Conservation (phyloP, 2,888 invertebrate species). For the Sussaba pulchella region DNA sequence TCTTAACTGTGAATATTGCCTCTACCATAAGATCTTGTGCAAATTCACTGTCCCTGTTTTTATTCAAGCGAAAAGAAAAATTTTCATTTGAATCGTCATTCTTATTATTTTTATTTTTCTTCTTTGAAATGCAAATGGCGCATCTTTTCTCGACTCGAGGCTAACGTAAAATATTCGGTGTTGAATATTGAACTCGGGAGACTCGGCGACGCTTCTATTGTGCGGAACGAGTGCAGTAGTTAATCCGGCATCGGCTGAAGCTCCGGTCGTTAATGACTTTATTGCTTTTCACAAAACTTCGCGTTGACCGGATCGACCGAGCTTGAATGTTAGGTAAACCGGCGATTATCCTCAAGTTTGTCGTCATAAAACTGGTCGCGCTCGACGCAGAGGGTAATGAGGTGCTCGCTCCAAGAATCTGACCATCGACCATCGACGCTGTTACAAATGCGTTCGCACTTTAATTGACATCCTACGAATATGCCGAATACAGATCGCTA, state of each 20-base stretch:
- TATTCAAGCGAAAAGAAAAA: too few relatives aligned
- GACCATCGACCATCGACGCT: background rate
- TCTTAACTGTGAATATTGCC: too few relatives aligned
- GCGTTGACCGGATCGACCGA: background rate
- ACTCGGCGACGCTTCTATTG: background rate
- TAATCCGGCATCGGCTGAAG: background rate
- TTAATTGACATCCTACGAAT: background rate
- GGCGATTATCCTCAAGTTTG: background rate
- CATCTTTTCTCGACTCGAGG: background rate
- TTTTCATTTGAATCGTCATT: too few relatives aligned
- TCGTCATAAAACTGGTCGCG: conserved; percentile 5
- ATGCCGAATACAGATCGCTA: too few relatives aligned
- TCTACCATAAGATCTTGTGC: too few relatives aligned
- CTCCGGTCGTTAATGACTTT: background rate
- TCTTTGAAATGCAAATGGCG: too few relatives aligned
- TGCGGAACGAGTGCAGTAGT: background rate
- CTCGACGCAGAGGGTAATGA: background rate
- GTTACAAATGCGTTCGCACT: background rate
- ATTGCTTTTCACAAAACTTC: background rate
- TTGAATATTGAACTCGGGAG: background rate
- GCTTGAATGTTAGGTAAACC: background rate
- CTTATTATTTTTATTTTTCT: too few relatives aligned
- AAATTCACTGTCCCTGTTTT: too few relatives aligned
- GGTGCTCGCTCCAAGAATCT: too few relatives aligned
- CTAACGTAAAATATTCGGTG: background rate